Conservation (phyloP, 2,797 vertebrate genomes). For the Chaetophractus vellerosus region DNA sequence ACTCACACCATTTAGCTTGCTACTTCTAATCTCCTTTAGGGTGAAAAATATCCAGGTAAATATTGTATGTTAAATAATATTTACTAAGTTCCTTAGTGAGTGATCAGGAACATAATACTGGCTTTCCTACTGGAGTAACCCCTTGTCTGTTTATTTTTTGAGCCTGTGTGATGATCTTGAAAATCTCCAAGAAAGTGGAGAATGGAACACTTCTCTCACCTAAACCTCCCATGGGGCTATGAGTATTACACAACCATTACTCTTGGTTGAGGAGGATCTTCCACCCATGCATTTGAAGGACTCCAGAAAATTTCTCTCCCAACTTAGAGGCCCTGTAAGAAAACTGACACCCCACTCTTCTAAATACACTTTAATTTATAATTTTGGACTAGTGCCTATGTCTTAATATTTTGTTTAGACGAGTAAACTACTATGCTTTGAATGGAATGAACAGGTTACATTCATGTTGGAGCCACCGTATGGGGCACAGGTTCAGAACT, state of each 20-base stretch:
- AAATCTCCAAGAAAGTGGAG: slow-evolving; percentile 2
- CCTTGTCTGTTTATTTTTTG: slow-evolving; percentile 49
- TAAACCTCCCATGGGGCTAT: not conserved
- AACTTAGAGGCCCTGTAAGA: not conserved
- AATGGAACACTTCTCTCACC: not conserved
- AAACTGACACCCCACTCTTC: not conserved
- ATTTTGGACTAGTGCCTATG: not conserved
- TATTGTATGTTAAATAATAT: slow-evolving; percentile 7
- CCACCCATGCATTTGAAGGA: not conserved
- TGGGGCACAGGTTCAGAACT: not conserved
- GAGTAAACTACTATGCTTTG: not conserved
- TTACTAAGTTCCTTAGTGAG: not conserved
- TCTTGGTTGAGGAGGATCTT: not conserved
- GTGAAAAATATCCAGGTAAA: slow-evolving; percentile 55
- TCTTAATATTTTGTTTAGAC: not conserved
- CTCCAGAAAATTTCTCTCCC: not conserved
- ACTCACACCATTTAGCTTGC: not conserved
- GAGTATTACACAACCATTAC: not conserved
- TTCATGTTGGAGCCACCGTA: not conserved
- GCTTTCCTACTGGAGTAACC: not conserved
- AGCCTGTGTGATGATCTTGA: slow-evolving; percentile 11
- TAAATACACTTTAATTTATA: slow-evolving; percentile 1
- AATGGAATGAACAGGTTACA: not conserved
- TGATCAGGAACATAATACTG: not conserved
- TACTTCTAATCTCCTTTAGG: not conserved